These are phyloP conservation scores for Adelognathus sp. DNA, from an alignment of 2,888 invertebrate genomes.

Conservation along the genomic window DNA sequence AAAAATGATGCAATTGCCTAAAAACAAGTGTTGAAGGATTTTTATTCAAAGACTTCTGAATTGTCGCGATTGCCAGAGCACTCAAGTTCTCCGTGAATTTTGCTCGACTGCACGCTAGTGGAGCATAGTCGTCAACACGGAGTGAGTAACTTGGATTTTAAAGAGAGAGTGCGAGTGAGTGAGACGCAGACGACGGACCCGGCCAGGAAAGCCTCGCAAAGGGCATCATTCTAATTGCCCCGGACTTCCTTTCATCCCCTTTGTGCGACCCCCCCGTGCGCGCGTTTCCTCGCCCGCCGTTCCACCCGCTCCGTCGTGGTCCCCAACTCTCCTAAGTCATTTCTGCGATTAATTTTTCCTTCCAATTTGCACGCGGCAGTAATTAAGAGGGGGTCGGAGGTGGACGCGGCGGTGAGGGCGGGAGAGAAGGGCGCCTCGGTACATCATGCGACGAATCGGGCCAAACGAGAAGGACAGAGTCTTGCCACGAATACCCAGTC, in stretches of 20 bases:
- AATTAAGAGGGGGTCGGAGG: constrained; percentile 80
- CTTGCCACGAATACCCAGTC: constrained; percentile 14
- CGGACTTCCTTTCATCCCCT: constrained; percentile 81
- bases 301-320: constrained; percentile 46
- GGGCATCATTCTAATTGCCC: constrained; percentile 81
- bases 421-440: constrained; percentile 40
- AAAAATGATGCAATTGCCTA: too few species aligned
- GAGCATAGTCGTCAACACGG: background rate
- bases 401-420: constrained; percentile 70
- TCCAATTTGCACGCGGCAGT: constrained; percentile 82
- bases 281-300: constrained; percentile 77
- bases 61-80: background rate
- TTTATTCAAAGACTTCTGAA: background rate
- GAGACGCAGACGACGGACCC: constrained; percentile 62
- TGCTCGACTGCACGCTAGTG: background rate
- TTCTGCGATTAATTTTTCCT: constrained; percentile 82
- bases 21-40: too few species aligned
- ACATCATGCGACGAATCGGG: constrained; percentile 56
- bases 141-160: background rate
- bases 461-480: constrained; percentile 11
- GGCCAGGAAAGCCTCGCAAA: constrained; percentile 68
- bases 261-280: constrained; percentile 78
- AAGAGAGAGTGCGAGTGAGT: constrained; percentile 18
- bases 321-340: constrained; percentile 78
- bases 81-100: background rate